These are phyloP conservation scores for Dasysyrphus albostriatus DNA, from an alignment of 2,888 invertebrate genomes.

Conservation along the genomic window DNA sequence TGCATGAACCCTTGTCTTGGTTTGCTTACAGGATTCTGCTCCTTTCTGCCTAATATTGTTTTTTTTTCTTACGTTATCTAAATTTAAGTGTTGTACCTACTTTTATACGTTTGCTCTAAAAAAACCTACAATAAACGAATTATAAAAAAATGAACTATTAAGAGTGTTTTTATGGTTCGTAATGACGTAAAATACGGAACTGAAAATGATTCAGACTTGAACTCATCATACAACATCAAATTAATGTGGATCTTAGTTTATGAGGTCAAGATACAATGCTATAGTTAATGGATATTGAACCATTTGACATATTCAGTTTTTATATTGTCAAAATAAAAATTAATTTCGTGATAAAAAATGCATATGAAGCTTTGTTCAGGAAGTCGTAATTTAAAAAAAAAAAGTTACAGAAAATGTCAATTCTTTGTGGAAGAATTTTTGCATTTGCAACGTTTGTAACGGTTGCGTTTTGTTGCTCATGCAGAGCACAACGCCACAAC, in stretches of 20 bases:
- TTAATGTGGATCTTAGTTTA: neutral
- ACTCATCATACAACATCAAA: neutral
- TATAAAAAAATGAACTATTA: slow-evolving; percentile 35
- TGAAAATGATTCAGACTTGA: slow-evolving; percentile 13
- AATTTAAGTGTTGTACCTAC: slow-evolving; percentile 66
- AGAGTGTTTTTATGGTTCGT: slow-evolving; percentile 38
- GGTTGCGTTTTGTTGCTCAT: no score
- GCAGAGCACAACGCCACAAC: no score
- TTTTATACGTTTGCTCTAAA: slow-evolving; percentile 53
- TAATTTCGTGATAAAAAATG: no score
- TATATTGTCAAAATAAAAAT: no score
- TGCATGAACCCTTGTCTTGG: neutral
- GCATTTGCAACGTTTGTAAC: no score
- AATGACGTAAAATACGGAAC: slow-evolving; percentile 31
- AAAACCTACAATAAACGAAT: slow-evolving; percentile 62
- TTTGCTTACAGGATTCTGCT: slow-evolving; percentile 13
- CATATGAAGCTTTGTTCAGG: no score
- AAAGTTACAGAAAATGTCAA: no score
- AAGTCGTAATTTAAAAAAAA: no score
- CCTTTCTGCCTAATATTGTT: slow-evolving; percentile 46
- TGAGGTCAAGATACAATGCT: slow-evolving; percentile 33
- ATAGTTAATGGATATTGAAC: neutral
- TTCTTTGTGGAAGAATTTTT: no score
- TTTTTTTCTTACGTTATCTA: slow-evolving; percentile 44
- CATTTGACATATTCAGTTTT: no score